Percentiles rank a stretch among this genome's conserved stretches.
These are phyloP conservation scores for Drosophila prolongata DNA, from an alignment of 2,888 invertebrate species.

Conservation along the genomic window DNA sequence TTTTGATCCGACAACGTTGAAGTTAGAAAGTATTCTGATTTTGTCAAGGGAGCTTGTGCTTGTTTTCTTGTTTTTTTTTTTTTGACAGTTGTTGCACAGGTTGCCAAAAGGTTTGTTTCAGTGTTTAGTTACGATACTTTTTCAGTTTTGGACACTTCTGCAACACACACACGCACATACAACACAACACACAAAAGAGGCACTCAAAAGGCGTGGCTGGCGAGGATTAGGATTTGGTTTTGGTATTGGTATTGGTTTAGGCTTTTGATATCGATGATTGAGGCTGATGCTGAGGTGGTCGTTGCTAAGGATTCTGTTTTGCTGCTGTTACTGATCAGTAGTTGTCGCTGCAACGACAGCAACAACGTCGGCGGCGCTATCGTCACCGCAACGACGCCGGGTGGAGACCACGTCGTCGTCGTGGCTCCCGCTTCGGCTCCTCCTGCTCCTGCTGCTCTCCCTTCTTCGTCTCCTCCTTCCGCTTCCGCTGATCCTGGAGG, in stretches of 20 bases:
- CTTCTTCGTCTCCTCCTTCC: not conserved
- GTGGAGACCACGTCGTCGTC: constrained; percentile 10
- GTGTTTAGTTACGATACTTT: constrained; percentile 1
- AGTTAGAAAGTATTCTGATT: not conserved
- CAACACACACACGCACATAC: constrained; percentile 20
- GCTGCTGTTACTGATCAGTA: constrained; percentile 19
- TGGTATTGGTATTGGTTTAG: constrained; percentile 40
- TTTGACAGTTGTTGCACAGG: constrained; percentile 23
- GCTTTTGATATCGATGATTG: constrained; percentile 7
- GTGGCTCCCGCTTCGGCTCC: not conserved
- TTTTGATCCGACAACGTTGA: not conserved
- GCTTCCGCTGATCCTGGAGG: constrained; percentile 28
- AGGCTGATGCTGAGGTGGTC: not conserved
- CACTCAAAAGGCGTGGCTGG: constrained; percentile 40
- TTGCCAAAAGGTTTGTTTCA: constrained; percentile 2
- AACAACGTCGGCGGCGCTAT: constrained; percentile 55
- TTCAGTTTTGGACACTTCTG: constrained; percentile 25
- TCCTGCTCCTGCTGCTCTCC: not conserved
- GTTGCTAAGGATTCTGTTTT: constrained; percentile 8
- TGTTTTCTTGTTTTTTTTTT: not conserved
- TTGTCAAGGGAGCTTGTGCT: not conserved
- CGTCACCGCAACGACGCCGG: constrained; percentile 59
- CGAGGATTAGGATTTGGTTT: constrained; percentile 22
- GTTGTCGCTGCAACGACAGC: constrained; percentile 56
- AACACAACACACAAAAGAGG: constrained; percentile 21